Evolutionary conservation across 2,888 invertebrate species (phyloP).

Genomic region (Ceraclea dissimilis): DNA sequence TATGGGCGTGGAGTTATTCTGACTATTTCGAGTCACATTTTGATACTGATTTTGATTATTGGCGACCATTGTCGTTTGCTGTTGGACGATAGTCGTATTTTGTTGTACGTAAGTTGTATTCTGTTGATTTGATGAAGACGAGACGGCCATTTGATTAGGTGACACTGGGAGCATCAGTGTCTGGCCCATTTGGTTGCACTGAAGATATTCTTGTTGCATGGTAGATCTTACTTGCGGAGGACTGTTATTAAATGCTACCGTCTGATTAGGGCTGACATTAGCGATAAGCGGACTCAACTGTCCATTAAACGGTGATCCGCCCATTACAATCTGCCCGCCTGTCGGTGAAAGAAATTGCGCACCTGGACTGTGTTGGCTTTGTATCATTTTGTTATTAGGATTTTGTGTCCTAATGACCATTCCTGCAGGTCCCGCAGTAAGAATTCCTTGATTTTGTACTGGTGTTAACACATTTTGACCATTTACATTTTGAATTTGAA

Average conservation of each 20-base stretch:
- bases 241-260: slow-evolving; percentile 54
- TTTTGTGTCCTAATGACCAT: slow-evolving; percentile 74
- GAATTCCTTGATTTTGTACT: slow-evolving; percentile 57
- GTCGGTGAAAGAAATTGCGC: slow-evolving; percentile 69
- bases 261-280: slow-evolving; percentile 62
- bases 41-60: slow-evolving; percentile 47
- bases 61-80: slow-evolving; percentile 70
- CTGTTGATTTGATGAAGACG: slow-evolving; percentile 49
- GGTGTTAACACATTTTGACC: slow-evolving; percentile 70
- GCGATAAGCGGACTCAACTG: slow-evolving; percentile 73
- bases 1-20: slow-evolving; percentile 32
- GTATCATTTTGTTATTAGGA: slow-evolving; percentile 62
- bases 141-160: slow-evolving; percentile 50
- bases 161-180: slow-evolving; percentile 65
- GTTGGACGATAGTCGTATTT: slow-evolving; percentile 78
- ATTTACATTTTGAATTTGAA: slow-evolving; percentile 74
- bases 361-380: slow-evolving; percentile 58
- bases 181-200: slow-evolving; percentile 62
- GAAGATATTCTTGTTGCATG: slow-evolving; percentile 62
- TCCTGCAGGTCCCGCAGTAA: slow-evolving; percentile 60
- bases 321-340: slow-evolving; percentile 66
- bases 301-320: slow-evolving; percentile 63
- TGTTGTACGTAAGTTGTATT: slow-evolving; percentile 74
- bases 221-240: slow-evolving; percentile 47
- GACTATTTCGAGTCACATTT: slow-evolving; percentile 30